Evolutionary conservation across 2,113 vertebrate species (phyloP).

Genomic region (Dipodomys spectabilis): DNA sequence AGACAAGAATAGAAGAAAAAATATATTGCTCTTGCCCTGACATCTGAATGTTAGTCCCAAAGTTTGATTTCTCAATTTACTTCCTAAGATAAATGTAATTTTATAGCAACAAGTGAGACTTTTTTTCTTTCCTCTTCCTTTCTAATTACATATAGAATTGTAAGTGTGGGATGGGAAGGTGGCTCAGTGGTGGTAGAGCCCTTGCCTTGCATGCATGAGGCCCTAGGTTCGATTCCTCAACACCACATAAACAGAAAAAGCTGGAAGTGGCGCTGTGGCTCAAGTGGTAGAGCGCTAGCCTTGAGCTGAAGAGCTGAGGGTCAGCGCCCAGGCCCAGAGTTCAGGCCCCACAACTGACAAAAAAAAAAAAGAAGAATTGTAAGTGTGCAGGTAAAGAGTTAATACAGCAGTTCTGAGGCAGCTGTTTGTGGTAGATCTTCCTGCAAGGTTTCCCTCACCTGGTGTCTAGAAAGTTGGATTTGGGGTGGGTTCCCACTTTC

Average conservation of each 20-base stretch:
- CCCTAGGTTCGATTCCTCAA: no score
- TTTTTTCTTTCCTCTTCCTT: not conserved
- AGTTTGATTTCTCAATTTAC: conserved; percentile 7
- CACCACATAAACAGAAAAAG: no score
- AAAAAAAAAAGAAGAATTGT: no score
- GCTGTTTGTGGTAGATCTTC: not conserved
- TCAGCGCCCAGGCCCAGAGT: no score
- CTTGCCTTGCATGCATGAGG: no score
- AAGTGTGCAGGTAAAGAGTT: not conserved
- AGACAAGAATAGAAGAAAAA: not conserved
- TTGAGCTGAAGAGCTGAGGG: no score
- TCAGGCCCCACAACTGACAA: no score
- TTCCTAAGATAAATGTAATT: conserved; percentile 2
- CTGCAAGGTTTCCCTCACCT: not conserved
- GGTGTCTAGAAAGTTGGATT: conserved; percentile 3
- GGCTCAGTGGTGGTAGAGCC: no score
- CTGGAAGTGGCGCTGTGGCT: no score
- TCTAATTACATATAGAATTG: no score
- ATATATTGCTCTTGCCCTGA: not conserved
- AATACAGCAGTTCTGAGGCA: not conserved
- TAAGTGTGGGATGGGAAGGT: no score
- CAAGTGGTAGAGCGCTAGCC: no score
- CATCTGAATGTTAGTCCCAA: not conserved
- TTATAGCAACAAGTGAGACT: conserved; percentile 16
- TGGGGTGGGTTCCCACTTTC: not conserved